These are phyloP conservation scores for Augiades crinisus DNA, from an alignment of 2,888 invertebrate genomes.

Conservation along the genomic window DNA sequence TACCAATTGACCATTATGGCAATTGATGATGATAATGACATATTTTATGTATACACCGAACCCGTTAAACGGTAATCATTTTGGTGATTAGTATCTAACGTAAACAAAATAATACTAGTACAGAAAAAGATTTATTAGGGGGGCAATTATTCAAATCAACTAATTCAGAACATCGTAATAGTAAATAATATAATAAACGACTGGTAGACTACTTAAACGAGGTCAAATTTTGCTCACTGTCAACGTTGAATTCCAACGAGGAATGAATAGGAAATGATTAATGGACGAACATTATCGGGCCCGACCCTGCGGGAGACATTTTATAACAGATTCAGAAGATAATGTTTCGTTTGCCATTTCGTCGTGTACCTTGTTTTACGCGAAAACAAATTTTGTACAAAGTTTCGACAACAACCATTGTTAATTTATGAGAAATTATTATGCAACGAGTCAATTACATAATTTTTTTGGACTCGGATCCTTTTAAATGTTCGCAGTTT, in stretches of 20 bases:
- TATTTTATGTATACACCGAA: too few species aligned
- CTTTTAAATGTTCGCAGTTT: too few species aligned
- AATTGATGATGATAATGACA: too few species aligned
- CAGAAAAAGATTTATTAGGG: too few species aligned
- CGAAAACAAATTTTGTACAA: conserved; percentile 41
- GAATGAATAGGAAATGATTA: conserved; percentile 52
- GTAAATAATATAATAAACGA: conserved; percentile 29
- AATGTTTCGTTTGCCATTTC: conserved; percentile 57
- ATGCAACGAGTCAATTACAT: too few species aligned
- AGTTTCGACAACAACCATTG: neutral
- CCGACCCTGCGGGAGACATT: conserved; percentile 47
- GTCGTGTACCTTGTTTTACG: conserved; percentile 48
- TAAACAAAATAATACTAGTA: too few species aligned
- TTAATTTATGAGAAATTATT: conserved; percentile 18
- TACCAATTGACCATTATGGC: too few species aligned
- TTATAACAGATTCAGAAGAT: conserved; percentile 50
- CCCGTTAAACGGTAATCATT: too few species aligned
- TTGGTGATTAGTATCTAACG: too few species aligned
- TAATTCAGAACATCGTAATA: conserved; percentile 32
- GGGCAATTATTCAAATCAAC: too few species aligned
- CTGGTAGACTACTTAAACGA: conserved; percentile 47
- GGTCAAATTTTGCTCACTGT: conserved; percentile 48
- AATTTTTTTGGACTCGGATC: too few species aligned
- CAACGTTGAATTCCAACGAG: conserved; percentile 38
- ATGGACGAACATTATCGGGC: conserved; percentile 55